Conservation (phyloP, 2,113 vertebrate species). For the Sitta europaea region DNA sequence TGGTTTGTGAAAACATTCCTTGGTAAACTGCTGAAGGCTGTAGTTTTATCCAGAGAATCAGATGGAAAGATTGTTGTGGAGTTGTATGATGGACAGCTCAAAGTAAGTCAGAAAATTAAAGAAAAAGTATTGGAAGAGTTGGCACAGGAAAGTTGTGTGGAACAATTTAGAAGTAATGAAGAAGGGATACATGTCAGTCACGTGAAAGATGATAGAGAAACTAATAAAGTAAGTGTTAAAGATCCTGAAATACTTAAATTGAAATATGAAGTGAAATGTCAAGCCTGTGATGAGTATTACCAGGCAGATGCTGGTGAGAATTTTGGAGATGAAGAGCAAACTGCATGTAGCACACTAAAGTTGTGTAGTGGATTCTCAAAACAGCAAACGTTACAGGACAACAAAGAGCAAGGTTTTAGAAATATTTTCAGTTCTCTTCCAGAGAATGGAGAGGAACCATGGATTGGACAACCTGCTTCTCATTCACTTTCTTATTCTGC, state of each 20-base stretch:
- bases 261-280: background rate
- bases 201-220: background rate
- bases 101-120: slow-evolving; percentile 81
- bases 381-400: background rate
- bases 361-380: background rate
- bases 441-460: background rate
- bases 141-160: accelerated
- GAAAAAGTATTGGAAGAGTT: slow-evolving; percentile 65
- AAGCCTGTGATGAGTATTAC: background rate
- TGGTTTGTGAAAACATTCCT: slow-evolving; percentile 78
- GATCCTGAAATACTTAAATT: background rate
- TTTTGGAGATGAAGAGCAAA: background rate
- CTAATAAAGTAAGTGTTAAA: background rate
- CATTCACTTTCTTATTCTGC: background rate
- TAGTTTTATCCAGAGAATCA: slow-evolving; percentile 69
- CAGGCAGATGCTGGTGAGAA: background rate
- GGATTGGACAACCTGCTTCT: background rate
- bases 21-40: slow-evolving; percentile 76
- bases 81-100: slow-evolving; percentile 79
- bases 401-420: background rate
- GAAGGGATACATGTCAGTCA: background rate
- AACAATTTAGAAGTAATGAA: background rate
- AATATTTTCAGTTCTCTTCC: background rate
- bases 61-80: slow-evolving; percentile 80
- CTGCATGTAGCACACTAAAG: background rate